A percentile compares a stretch with the other conserved stretches of the same genome.
Conservation (phyloP, 2,113 vertebrate species). For the Chroicocephalus ridibundus region DNA sequence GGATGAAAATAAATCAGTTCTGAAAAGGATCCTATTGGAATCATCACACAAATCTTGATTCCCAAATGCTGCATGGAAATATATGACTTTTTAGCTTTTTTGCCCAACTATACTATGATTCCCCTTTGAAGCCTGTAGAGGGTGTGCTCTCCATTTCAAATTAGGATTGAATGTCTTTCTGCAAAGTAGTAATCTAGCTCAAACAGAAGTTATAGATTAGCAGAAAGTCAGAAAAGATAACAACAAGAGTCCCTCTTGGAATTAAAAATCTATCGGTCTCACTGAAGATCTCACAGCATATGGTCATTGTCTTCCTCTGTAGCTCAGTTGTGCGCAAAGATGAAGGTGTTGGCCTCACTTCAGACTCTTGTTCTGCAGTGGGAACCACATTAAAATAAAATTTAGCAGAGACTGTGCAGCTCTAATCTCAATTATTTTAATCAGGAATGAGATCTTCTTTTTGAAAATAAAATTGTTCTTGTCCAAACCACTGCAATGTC, state of each 20-base stretch:
- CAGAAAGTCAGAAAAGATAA: not conserved
- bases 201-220: not conserved
- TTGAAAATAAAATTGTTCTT: not conserved
- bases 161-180: not conserved
- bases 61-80: not conserved
- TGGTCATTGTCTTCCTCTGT: not conserved
- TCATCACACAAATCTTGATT: not conserved
- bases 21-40: not conserved
- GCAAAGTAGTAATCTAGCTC: not conserved
- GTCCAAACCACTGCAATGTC: not conserved
- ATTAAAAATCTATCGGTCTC: not conserved
- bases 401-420: not conserved
- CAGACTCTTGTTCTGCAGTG: not conserved
- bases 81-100: not conserved
- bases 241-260: not conserved
- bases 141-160: conserved; percentile 52
- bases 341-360: not conserved
- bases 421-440: not conserved
- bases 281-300: not conserved
- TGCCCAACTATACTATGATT: not conserved
- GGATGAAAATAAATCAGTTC: not conserved
- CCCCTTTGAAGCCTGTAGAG: conserved; percentile 44
- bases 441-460: not conserved
- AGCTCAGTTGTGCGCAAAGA: not conserved
- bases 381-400: not conserved